Base-by-base conservation (phyloP, 1,140 invertebrate genomes). In the Rhagoletis pomonella region DNA sequence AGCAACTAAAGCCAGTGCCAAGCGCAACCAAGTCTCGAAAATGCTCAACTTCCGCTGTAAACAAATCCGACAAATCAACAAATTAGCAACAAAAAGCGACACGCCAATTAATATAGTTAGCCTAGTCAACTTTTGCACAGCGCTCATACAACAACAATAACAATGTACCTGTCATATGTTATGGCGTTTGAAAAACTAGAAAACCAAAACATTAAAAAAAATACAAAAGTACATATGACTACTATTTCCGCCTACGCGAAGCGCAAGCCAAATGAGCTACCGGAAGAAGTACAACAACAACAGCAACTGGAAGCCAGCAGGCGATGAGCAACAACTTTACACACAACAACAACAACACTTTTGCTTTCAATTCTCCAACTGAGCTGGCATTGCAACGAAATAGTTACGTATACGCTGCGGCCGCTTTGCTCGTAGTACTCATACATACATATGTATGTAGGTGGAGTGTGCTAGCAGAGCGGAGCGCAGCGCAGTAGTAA, bases 171-270 rank as follows among this genome's bases (percentile, higher is more conserved):
- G 39, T 14, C 10, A 77, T 47, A 19, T 44, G 19, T 50, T 29
- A 29, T 29, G 7, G 47, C 4, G 10, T 84, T 4, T 19, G 39
- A 44, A 6, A 29, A 29, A 29, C 29, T 29, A 29, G 29, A 29
- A 29, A 29, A 29, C 29, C 73, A 81, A 50, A 81, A 73, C 7
- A 10, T 4, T 29, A 73, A 73, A 73, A 73, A 58, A 6, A 29
- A 84, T 19, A 44, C 17, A 84, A 39, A 73, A 73, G 29, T 6
- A 39, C 64, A 84, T 55, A 84, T 58, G 19, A 58, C 44, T 60
- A 85, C n/a, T 85, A 59, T 42, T 85, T 85, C n/a, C 81, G 81
- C 50, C 81, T 59, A 85, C 81, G n/a, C 67, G 14, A 14, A 17
- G 39, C 42, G 14, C 67, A 73, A 73, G 42, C 42, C 14, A 73